Base-by-base conservation (phyloP, 1,140 invertebrate genomes). In the Eulimnadia texana region DNA sequence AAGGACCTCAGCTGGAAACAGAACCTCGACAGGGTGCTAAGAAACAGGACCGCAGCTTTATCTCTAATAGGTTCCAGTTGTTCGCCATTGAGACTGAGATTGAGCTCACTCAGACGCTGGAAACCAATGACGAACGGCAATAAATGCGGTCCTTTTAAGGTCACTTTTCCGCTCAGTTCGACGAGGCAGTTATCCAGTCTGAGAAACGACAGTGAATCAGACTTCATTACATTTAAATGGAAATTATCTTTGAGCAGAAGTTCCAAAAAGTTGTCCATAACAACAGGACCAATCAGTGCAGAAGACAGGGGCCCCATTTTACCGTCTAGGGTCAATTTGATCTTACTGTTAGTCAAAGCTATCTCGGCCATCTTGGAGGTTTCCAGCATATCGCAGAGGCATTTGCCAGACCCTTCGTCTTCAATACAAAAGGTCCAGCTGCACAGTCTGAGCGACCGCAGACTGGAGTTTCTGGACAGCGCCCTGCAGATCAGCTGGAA, bases 361-460 rank as follows among this genome's bases (percentile, higher is more conserved):
- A 61, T 19, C 33, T 61, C 60, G 10, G 50, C 50, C 1, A 61
- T 28, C 19, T 51, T 50, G 24, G 25, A 33, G 13, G 50, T 61
- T 42, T 61, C 50, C n/a, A 61, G 29, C n/a, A 51, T 24, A 47
- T 61, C 60, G n/a, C 49, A 28, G 2, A 61, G 27, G 20, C 29
- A 52, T 24, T 61, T 61, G 28, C 42, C 51, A n/a, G 60, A 52
- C n/a, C 53, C 60, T 61, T 61, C 60, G 22, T 61, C 78, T 72
- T 80, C 78, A 64, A 80, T 74, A 60, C 77, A 71, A 58, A 79
- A 76, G 20, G 75, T 79, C 78, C 79, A 80, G 42, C 78, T 78
- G 61, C 79, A 78, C 28, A 80, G 67, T 59, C 74, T 77, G 19
- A 80, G 70, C 3, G 79, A 69, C 19, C 77, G 68, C 0, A 80